Percentiles rank a stretch among this genome's conserved stretches.
Evolutionary conservation across 2,797 vertebrate species (phyloP).

Genomic region (Pogoniulus pusillus): DNA sequence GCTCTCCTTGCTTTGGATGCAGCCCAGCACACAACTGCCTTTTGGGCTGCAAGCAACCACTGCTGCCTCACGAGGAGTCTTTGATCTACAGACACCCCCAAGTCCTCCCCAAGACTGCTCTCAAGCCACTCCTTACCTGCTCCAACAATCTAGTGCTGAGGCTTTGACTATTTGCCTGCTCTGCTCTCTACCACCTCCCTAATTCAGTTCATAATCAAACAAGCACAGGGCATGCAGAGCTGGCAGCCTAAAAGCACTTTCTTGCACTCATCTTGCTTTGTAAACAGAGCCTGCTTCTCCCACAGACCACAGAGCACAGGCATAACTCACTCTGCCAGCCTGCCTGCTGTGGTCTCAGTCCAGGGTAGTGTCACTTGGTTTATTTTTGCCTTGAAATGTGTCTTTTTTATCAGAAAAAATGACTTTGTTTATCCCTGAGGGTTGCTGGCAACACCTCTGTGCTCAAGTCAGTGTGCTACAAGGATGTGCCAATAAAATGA

Average conservation of each 20-base stretch:
- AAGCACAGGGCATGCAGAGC: constrained; percentile 2
- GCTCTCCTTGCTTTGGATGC: too few relatives aligned
- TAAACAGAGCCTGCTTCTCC: constrained; percentile 17
- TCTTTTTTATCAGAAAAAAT: neutral
- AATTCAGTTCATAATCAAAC: constrained; percentile 31
- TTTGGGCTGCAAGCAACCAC: too few relatives aligned
- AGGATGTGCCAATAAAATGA: rapidly evolving
- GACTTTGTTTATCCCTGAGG: neutral
- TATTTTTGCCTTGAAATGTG: neutral
- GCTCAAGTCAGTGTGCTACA: neutral
- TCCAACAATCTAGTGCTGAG: neutral
- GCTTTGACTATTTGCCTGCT: neutral
- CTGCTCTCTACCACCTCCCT: neutral
- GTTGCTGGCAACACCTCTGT: neutral
- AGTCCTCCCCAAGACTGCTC: too few relatives aligned
- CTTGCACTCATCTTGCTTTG: neutral
- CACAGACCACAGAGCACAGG: neutral
- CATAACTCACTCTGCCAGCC: neutral
- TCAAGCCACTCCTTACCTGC: too few relatives aligned
- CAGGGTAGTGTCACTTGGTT: neutral
- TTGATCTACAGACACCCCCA: too few relatives aligned
- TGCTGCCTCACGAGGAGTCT: too few relatives aligned
- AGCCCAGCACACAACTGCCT: too few relatives aligned
- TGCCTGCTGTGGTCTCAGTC: neutral
- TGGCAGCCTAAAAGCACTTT: constrained; percentile 59